Conservation (phyloP, 2,113 vertebrate genomes). For the Lepisosteus oculatus region DNA sequence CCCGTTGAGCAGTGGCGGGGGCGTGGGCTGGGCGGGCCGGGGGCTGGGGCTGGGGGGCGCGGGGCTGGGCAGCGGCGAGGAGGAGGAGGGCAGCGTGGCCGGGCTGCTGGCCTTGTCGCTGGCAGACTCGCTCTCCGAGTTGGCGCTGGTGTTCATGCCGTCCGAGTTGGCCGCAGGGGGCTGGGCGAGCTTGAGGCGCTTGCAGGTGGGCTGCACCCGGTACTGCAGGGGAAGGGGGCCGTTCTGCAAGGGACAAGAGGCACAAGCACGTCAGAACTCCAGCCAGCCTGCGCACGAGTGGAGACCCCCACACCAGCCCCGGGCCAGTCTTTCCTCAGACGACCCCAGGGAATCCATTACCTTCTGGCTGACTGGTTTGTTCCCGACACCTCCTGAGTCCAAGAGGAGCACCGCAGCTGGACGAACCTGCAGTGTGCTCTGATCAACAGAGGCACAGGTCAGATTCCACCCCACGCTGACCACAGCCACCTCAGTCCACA, state of each 20-base stretch:
- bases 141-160: constrained; percentile 77
- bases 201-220: constrained; percentile 80
- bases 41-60: constrained; percentile 57
- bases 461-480: too few relatives aligned
- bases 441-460: too few relatives aligned
- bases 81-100: constrained; percentile 61
- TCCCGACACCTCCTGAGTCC: too few relatives aligned
- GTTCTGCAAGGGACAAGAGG: constrained; percentile 55
- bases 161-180: constrained; percentile 66
- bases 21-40: constrained; percentile 37
- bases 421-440: too few relatives aligned
- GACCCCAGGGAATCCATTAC: too few relatives aligned
- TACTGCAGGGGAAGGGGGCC: constrained; percentile 86
- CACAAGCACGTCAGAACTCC: not conserved
- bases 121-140: constrained; percentile 84
- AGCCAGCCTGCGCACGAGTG: too few relatives aligned
- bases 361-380: too few relatives aligned
- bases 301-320: too few relatives aligned
- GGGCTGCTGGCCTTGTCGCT: constrained; percentile 88
- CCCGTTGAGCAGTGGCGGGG: constrained; percentile 51
- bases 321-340: too few relatives aligned
- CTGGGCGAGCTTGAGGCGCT: constrained; percentile 68
- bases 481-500: too few relatives aligned
- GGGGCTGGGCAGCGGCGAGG: constrained; percentile 62
- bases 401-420: too few relatives aligned